Evolutionary conservation across 1,140 invertebrate genomes (phyloP), one percentile per base, ranked within the genome.

Genomic region (Laupala kohalensis): DNA sequence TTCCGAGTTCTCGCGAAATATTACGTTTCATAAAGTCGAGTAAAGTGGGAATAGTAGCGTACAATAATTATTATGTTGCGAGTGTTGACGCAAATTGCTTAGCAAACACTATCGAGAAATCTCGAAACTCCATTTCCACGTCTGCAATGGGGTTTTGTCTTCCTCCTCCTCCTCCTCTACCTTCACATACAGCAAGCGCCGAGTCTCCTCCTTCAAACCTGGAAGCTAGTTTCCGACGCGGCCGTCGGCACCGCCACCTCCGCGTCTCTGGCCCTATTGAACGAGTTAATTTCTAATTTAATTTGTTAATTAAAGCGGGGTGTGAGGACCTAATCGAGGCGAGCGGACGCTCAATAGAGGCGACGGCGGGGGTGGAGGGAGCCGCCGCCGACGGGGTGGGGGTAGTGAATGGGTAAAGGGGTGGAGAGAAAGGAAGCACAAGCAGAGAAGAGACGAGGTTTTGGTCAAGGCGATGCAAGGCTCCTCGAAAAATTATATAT

Each of bases 211-310:
- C n/a, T n/a, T n/a, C n/a, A n/a, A n/a, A n/a, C n/a, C n/a, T n/a
- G n/a, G n/a, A 53, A 4, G 37, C 30, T 53, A 53, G 37, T 37
- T 53, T 9, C 9, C 37, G 37, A 19, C 37, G 30, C 37, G 37
- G 37, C 37, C 37, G 37, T 1, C 37, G 37, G 37, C 37, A 19
- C 9, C 37, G 37, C 37, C 37, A 1, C 4, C 37, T 1, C 37
- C 30, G 30, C 30, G 30, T 53, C 37, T n/a, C 9, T 9, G 19
- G 37, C 37, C 37, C 70, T 71, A 71, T 71, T 71, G 70, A 71
- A 71, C 70, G 70, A 71, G 70, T 71, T 71, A 71, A 71, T 71
- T 71, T 71, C 70, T 71, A 71, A 71, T 71, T 71, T 71, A 71
- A 71, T 71, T 71, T 71, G 70, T 71, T 71, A 71, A 71, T 71